These are phyloP conservation scores for Mythimna pallens DNA, from an alignment of 2,888 invertebrate species.

Conservation along the genomic window DNA sequence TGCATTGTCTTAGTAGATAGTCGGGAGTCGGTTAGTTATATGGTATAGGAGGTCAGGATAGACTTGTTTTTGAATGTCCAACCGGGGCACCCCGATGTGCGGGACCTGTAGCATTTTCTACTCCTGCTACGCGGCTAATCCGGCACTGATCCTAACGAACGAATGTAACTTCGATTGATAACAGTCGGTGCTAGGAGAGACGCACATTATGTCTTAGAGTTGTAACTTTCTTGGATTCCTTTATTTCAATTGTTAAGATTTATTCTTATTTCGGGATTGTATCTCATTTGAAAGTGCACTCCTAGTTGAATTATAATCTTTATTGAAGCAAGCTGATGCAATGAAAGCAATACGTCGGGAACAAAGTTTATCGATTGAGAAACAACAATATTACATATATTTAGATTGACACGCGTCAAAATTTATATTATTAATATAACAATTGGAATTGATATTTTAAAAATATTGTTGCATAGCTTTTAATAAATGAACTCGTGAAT, in stretches of 20 bases:
- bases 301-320: neutral
- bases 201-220: conserved; percentile 40
- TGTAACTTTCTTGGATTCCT: conserved; percentile 7
- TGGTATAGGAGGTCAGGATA: too few relatives aligned
- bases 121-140: too few relatives aligned
- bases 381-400: conserved; percentile 21
- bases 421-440: conserved; percentile 47
- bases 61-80: too few relatives aligned
- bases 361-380: conserved; percentile 37
- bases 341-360: conserved; percentile 29
- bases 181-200: conserved; percentile 34
- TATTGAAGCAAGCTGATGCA: conserved; percentile 5
- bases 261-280: neutral
- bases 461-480: conserved; percentile 61
- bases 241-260: conserved; percentile 2
- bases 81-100: too few relatives aligned
- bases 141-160: conserved; percentile 8
- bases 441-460: conserved; percentile 66
- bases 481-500: conserved; percentile 60
- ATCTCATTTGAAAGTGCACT: conserved; percentile 12
- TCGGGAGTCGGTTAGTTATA: too few relatives aligned
- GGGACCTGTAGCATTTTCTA: too few relatives aligned
- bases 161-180: conserved; percentile 26
- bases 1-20: too few relatives aligned
- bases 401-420: conserved; percentile 37